Percentiles rank a stretch among this genome's conserved stretches.
Conservation (phyloP, 2,888 invertebrate species). For the Lordiphosa fenestrarum region DNA sequence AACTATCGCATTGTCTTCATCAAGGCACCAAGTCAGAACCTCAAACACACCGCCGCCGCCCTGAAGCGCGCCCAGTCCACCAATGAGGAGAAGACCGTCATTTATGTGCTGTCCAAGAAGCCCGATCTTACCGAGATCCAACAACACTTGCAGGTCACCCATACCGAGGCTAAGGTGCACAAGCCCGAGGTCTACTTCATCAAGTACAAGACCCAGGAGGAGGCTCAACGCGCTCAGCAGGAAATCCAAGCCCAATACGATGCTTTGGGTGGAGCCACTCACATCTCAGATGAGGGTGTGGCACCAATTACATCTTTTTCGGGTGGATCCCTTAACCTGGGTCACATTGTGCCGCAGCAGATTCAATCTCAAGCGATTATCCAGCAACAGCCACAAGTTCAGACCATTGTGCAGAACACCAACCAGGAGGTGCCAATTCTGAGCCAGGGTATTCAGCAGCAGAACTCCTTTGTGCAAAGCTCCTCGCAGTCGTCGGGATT, state of each 20-base stretch:
- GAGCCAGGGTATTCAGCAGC: conserved; percentile 44
- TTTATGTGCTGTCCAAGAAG: conserved; percentile 79
- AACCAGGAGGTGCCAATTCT: conserved; percentile 11
- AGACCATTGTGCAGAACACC: conserved; percentile 38
- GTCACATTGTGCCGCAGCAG: conserved; percentile 50
- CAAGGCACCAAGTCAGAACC: conserved; percentile 80
- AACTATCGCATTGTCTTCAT: conserved; percentile 80
- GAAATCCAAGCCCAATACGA: conserved; percentile 79
- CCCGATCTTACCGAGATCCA: conserved; percentile 75
- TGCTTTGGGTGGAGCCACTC: conserved; percentile 77
- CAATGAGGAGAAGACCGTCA: conserved; percentile 80
- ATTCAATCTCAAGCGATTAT: conserved; percentile 20
- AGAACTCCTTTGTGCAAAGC: conserved; percentile 36
- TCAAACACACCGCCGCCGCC: conserved; percentile 78
- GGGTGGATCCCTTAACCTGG: conserved; percentile 61
- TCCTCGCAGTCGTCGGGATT: conserved; percentile 20
- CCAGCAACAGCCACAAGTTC: conserved; percentile 39
- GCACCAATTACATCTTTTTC: conserved; percentile 73
- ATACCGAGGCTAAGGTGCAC: conserved; percentile 67
- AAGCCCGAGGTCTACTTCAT: conserved; percentile 80
- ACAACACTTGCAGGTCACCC: conserved; percentile 85
- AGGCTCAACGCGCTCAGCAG: conserved; percentile 78
- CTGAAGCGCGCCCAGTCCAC: conserved; percentile 70
- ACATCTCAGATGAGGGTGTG: conserved; percentile 77
- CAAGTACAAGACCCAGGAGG: conserved; percentile 79